phyloP scores from a whole-genome alignment of 2,797 vertebrate genomes.

The Meda fulgida region DNA sequence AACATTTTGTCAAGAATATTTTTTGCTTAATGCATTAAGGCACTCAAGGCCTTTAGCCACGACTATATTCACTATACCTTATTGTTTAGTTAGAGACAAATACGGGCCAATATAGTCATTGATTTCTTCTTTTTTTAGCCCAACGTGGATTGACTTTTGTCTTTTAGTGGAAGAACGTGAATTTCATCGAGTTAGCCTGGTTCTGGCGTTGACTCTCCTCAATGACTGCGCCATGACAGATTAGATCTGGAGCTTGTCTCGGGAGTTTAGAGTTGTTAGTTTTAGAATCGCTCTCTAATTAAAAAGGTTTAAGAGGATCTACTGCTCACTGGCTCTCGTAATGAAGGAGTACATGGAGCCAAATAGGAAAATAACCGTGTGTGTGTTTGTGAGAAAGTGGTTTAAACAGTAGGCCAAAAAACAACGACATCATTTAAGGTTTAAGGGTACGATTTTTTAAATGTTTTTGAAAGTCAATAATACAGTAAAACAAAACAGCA shows the following conservation, averaged over 20 bases:
- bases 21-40: neutral
- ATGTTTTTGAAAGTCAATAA: too few relatives aligned
- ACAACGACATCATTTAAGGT: neutral
- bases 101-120: slow-evolving; percentile 34
- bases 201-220: slow-evolving; percentile 8
- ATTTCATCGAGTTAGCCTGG: neutral
- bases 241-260: slow-evolving; percentile 51
- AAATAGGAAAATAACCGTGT: slow-evolving; percentile 47
- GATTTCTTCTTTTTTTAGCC: neutral
- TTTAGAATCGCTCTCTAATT: slow-evolving; percentile 56
- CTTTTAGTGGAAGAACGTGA: neutral
- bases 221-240: slow-evolving; percentile 20
- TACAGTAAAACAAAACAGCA: too few relatives aligned
- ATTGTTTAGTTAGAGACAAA: slow-evolving; percentile 59
- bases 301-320: slow-evolving; percentile 50
- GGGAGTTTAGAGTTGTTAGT: slow-evolving; percentile 55
- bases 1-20: neutral
- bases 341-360: slow-evolving; percentile 56
- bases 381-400: neutral
- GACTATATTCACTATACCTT: neutral
- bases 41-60: neutral
- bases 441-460: too few relatives aligned
- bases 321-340: slow-evolving; percentile 46
- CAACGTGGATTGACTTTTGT: slow-evolving; percentile 1
- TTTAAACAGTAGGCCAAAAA: neutral